Conservation (phyloP, 2,888 invertebrate genomes). For the Mesorhabditis spiculigera region DNA sequence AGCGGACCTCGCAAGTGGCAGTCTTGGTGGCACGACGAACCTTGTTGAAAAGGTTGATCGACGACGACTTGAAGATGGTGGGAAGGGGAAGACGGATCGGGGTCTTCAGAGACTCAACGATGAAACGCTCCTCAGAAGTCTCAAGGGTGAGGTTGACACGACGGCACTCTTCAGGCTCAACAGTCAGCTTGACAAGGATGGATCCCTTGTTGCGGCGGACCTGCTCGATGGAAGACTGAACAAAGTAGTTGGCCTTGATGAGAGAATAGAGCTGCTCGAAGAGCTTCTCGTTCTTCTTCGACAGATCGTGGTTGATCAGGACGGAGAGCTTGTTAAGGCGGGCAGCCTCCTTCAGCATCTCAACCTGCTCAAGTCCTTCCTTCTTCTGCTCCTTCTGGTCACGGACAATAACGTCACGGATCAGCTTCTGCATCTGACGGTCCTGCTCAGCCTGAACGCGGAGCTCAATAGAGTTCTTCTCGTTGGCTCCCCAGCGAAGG, state of each 20-base stretch:
- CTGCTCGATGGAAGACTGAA: constrained; percentile 10
- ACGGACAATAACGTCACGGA: constrained; percentile 19
- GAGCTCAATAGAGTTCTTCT: constrained; percentile 25
- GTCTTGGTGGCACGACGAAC: constrained; percentile 10
- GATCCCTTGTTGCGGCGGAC: constrained; percentile 10
- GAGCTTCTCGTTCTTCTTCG: constrained; percentile 16
- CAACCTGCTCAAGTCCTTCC: constrained; percentile 20
- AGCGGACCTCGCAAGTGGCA: constrained; percentile 24
- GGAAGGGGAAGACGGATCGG: constrained; percentile 28
- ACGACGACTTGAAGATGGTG: constrained; percentile 17
- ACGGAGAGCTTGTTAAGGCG: constrained; percentile 34
- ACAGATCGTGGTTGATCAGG: constrained; percentile 27
- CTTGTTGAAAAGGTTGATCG: background rate
- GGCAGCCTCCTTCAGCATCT: constrained; percentile 29
- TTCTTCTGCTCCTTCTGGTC: constrained; percentile 18
- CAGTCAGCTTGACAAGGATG: constrained; percentile 28
- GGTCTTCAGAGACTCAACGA: constrained; percentile 19
- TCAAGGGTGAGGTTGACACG: constrained; percentile 28
- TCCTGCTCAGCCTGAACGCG: constrained; percentile 29
- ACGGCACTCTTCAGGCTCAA: constrained; percentile 27
- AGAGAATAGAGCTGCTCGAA: constrained; percentile 16
- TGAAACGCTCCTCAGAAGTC: constrained; percentile 21
- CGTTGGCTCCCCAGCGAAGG: constrained; percentile 20
- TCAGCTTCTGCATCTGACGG: constrained; percentile 31
- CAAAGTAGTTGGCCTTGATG: constrained; percentile 19